Evolutionary conservation across 2,888 invertebrate genomes (phyloP).

Genomic region (Pollenia angustigena): DNA sequence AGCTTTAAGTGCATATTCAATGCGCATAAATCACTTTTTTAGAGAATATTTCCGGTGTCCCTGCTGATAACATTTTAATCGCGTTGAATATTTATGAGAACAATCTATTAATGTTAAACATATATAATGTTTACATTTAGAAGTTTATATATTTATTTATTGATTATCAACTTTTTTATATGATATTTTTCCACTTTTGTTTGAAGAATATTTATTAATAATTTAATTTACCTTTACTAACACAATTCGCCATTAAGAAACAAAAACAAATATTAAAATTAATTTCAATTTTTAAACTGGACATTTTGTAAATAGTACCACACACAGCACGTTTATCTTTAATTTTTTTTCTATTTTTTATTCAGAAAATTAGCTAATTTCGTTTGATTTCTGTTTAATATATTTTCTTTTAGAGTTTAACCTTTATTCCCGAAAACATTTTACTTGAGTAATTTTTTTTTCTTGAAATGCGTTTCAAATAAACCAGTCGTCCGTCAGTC

Average conservation of each 20-base stretch:
- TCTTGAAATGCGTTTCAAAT: slow-evolving; percentile 37
- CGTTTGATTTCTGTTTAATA: slow-evolving; percentile 5
- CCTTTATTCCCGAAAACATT: slow-evolving; percentile 24
- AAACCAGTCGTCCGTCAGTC: slow-evolving; percentile 74
- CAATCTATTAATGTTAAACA: no score
- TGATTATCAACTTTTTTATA: neutral
- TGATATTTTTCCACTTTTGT: slow-evolving; percentile 5
- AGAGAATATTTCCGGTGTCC: no score
- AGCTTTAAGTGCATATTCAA: no score
- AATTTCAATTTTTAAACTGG: slow-evolving; percentile 8
- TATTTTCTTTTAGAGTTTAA: slow-evolving; percentile 43
- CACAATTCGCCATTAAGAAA: slow-evolving; percentile 48
- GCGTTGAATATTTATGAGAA: neutral
- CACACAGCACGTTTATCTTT: neutral
- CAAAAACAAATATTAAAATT: slow-evolving; percentile 44
- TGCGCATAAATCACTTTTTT: no score
- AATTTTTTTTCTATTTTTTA: neutral
- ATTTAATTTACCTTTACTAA: slow-evolving; percentile 59
- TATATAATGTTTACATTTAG: no score
- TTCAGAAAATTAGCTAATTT: neutral
- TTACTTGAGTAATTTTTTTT: slow-evolving; percentile 43
- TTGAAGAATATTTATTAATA: slow-evolving; percentile 4
- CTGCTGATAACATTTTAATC: no score
- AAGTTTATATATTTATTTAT: slow-evolving; percentile 4
- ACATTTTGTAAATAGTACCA: slow-evolving; percentile 25